phyloP scores from a whole-genome alignment of 1,140 invertebrate species.

The Teleopsis dalmanni region DNA sequence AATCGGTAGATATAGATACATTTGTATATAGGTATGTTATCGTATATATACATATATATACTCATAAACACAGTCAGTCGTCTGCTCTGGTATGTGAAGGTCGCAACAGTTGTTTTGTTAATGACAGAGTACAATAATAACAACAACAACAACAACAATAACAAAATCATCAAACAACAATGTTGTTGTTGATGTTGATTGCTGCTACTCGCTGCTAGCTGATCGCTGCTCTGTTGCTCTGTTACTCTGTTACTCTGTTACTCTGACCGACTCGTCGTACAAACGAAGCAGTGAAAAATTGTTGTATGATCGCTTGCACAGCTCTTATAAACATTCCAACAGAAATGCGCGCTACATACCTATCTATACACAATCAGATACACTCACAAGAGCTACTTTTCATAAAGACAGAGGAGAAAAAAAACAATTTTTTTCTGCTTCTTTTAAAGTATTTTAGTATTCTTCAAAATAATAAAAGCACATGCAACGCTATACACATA shows the following conservation, averaged over 20 bases:
- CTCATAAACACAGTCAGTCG: slow-evolving; percentile 2
- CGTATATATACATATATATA: neutral
- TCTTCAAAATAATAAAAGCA: too few relatives aligned
- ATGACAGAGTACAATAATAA: slow-evolving; percentile 25
- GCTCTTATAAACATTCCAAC: too few relatives aligned
- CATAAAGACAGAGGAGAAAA: too few relatives aligned
- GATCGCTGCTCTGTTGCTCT: neutral
- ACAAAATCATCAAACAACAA: neutral
- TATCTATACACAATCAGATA: too few relatives aligned
- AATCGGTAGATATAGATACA: neutral
- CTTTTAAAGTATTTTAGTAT: too few relatives aligned
- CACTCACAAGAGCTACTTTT: too few relatives aligned
- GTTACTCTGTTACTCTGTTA: neutral
- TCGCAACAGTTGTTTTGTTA: slow-evolving; percentile 45
- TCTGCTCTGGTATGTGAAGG: slow-evolving; percentile 43
- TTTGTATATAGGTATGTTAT: neutral
- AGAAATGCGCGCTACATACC: too few relatives aligned
- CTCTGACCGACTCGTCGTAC: too few relatives aligned
- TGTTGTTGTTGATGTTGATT: neutral
- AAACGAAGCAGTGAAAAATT: too few relatives aligned
- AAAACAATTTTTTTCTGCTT: too few relatives aligned
- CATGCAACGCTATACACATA: too few relatives aligned
- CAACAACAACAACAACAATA: neutral
- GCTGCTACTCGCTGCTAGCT: neutral
- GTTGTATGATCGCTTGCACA: too few relatives aligned